phyloP scores from a whole-genome alignment of 2,888 invertebrate genomes.

The Yponomeuta sedellus region DNA sequence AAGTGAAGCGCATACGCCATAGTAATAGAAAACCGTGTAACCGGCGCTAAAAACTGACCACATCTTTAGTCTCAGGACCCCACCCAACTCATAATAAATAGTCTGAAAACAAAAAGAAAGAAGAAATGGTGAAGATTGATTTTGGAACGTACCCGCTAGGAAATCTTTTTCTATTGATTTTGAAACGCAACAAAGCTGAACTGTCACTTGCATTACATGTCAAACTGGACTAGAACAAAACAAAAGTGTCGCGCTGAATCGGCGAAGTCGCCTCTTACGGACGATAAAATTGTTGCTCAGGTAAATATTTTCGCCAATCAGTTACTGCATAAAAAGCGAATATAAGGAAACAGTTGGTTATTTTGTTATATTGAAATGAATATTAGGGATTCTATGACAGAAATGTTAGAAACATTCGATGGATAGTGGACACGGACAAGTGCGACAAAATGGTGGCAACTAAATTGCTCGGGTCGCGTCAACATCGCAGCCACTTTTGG shows the following conservation, averaged over 20 bases:
- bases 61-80: too few relatives aligned
- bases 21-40: too few relatives aligned
- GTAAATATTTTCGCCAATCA: not conserved
- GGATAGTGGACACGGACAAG: not conserved
- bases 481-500: not conserved
- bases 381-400: too few relatives aligned
- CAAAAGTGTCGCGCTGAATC: not conserved
- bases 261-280: not conserved
- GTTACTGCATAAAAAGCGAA: not conserved
- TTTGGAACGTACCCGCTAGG: not conserved
- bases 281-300: not conserved
- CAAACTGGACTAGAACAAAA: not conserved
- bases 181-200: not conserved
- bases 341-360: not conserved
- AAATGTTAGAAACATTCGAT: too few relatives aligned
- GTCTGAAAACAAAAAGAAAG: not conserved
- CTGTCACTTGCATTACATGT: not conserved
- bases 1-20: too few relatives aligned
- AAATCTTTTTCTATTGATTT: not conserved
- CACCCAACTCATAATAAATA: not conserved
- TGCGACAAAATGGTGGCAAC: constrained; percentile 1
- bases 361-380: not conserved
- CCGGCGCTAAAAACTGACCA: too few relatives aligned
- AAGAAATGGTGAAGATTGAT: not conserved
- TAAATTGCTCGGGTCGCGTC: not conserved